Evolutionary conservation across 2,888 invertebrate genomes (phyloP).

Genomic region (Ennomos fuscantarius): DNA sequence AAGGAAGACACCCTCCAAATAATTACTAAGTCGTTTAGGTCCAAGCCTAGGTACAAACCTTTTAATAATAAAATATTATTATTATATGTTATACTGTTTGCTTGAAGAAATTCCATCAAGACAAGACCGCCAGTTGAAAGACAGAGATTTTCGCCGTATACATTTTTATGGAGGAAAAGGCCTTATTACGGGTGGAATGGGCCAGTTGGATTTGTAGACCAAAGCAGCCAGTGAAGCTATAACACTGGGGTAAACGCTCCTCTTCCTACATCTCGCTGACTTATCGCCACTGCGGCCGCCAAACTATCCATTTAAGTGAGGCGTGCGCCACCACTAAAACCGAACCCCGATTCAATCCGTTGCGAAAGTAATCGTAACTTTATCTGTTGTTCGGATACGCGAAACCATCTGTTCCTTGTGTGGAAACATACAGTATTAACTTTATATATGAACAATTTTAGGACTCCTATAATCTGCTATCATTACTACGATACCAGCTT

Average conservation of each 20-base stretch:
- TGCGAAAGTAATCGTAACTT: conserved; percentile 37
- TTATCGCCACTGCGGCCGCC: conserved; percentile 57
- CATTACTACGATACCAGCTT: too few species aligned
- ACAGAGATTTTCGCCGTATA: too few species aligned
- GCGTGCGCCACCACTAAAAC: conserved; percentile 53
- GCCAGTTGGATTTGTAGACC: neutral
- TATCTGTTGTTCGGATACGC: conserved; percentile 24
- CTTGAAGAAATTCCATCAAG: too few species aligned
- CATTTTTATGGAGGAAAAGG: too few species aligned
- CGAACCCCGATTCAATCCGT: conserved; percentile 42
- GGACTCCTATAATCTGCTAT: too few species aligned
- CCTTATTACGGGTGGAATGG: too few species aligned
- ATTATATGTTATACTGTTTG: too few species aligned
- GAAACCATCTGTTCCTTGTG: conserved; percentile 21
- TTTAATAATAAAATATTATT: too few species aligned
- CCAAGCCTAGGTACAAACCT: too few species aligned
- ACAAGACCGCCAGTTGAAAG: too few species aligned
- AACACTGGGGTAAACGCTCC: conserved; percentile 11
- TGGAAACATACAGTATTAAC: conserved; percentile 1
- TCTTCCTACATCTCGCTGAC: conserved; percentile 55
- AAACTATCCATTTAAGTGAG: conserved; percentile 61
- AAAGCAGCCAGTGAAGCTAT: conserved; percentile 5
- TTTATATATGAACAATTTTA: neutral
- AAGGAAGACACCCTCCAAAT: too few species aligned
- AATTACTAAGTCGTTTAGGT: too few species aligned